A percentile compares a stretch with the other conserved stretches of the same genome.
Evolutionary conservation across 2,888 invertebrate genomes (phyloP).

Genomic region (Drosophila ezoana): DNA sequence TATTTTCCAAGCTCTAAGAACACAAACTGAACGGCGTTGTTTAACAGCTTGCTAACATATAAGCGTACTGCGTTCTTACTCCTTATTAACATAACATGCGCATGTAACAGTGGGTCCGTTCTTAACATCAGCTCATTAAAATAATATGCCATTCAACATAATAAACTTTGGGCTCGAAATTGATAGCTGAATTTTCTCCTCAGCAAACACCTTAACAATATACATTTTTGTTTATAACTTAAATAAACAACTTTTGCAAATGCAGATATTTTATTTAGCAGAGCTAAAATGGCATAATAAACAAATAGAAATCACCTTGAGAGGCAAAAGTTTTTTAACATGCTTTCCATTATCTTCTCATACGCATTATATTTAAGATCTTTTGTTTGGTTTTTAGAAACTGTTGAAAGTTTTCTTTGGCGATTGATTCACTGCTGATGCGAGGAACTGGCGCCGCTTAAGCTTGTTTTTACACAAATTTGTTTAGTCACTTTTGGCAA

Average conservation of each 20-base stretch:
- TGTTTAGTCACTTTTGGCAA: slow-evolving; percentile 53
- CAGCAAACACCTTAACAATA: neutral
- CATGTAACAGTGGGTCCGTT: neutral
- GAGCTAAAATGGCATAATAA: slow-evolving; percentile 2
- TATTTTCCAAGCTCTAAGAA: too few species aligned
- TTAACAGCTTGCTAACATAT: neutral
- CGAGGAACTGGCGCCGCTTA: neutral
- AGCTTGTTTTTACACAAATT: neutral
- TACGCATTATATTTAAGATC: slow-evolving; percentile 9
- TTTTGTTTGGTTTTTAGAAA: slow-evolving; percentile 28
- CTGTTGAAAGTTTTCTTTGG: slow-evolving; percentile 22
- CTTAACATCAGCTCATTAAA: neutral
- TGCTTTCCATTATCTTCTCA: slow-evolving; percentile 15
- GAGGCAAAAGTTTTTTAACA: neutral
- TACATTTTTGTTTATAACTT: neutral
- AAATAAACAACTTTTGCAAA: neutral
- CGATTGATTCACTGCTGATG: slow-evolving; percentile 3
- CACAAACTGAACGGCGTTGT: too few species aligned
- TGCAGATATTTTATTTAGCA: slow-evolving; percentile 2
- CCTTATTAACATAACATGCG: too few species aligned
- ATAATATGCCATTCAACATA: neutral
- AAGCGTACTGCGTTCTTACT: too few species aligned
- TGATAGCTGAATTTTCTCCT: neutral
- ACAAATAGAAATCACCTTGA: slow-evolving; percentile 18
- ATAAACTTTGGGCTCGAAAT: neutral